phyloP scores from a whole-genome alignment of 2,113 vertebrate genomes.

The Boleophthalmus pectinirostris region DNA sequence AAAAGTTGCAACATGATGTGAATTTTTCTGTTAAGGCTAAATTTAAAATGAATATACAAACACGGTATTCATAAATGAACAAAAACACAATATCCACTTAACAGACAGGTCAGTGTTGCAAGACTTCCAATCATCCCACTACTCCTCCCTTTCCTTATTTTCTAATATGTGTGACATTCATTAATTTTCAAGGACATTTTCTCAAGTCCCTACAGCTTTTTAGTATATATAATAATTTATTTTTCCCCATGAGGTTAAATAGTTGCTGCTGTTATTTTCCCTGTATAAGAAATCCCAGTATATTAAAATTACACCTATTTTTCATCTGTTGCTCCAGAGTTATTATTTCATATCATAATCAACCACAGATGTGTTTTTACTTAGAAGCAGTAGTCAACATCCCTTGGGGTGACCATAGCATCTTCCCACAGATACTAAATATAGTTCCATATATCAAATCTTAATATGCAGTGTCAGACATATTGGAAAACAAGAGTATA shows the following conservation, averaged over 20 bases:
- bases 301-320: neutral
- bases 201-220: conserved; percentile 17
- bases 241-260: neutral
- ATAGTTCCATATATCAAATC: neutral
- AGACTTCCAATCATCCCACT: conserved; percentile 13
- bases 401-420: conserved; percentile 26
- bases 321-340: too few species aligned
- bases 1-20: neutral
- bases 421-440: conserved; percentile 7
- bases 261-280: neutral
- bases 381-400: neutral
- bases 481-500: conserved; percentile 27
- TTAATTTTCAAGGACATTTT: conserved; percentile 32
- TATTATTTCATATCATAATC: neutral
- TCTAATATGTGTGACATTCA: conserved; percentile 31
- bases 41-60: neutral
- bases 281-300: neutral
- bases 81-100: neutral
- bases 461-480: conserved; percentile 6
- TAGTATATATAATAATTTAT: neutral
- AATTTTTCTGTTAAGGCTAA: neutral
- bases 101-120: conserved; percentile 1
- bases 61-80: neutral
- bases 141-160: conserved; percentile 13
- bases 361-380: neutral